These are phyloP conservation scores for Helicoverpa armigera DNA, from an alignment of 1,140 invertebrate genomes.

Conservation along the genomic window DNA sequence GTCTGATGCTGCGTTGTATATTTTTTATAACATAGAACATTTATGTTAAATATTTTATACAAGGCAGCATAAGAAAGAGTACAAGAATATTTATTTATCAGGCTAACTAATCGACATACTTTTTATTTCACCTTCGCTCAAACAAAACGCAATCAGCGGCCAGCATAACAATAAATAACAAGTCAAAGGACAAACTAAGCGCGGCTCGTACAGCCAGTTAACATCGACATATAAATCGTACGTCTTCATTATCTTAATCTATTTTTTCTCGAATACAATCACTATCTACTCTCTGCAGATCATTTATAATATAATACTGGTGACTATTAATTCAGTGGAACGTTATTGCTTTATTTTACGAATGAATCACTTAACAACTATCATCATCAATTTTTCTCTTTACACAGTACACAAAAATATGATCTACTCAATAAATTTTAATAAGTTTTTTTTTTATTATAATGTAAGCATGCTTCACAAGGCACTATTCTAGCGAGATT, in stretches of 20 bases:
- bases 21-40: slow-evolving; percentile 13
- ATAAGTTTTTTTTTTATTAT: slow-evolving; percentile 67
- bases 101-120: slow-evolving; percentile 21
- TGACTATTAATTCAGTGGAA: slow-evolving; percentile 70
- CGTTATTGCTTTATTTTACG: slow-evolving; percentile 80
- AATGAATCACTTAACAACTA: slow-evolving; percentile 65
- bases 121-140: neutral
- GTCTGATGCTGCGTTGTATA: slow-evolving; percentile 23
- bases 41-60: slow-evolving; percentile 9
- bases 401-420: slow-evolving; percentile 81
- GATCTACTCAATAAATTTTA: slow-evolving; percentile 69
- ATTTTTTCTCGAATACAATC: slow-evolving; percentile 54
- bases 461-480: slow-evolving; percentile 84
- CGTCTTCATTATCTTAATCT: slow-evolving; percentile 47
- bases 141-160: slow-evolving; percentile 36
- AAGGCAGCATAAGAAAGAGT: slow-evolving; percentile 19
- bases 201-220: slow-evolving; percentile 4
- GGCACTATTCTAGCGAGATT: slow-evolving; percentile 86
- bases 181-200: slow-evolving; percentile 38
- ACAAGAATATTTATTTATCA: slow-evolving; percentile 16
- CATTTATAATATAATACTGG: slow-evolving; percentile 70
- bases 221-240: slow-evolving; percentile 42
- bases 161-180: slow-evolving; percentile 47
- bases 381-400: slow-evolving; percentile 64
- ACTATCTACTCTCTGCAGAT: slow-evolving; percentile 58